Base-by-base conservation (phyloP, 2,888 invertebrate species). In the Lasioglossum zephyrum region DNA sequence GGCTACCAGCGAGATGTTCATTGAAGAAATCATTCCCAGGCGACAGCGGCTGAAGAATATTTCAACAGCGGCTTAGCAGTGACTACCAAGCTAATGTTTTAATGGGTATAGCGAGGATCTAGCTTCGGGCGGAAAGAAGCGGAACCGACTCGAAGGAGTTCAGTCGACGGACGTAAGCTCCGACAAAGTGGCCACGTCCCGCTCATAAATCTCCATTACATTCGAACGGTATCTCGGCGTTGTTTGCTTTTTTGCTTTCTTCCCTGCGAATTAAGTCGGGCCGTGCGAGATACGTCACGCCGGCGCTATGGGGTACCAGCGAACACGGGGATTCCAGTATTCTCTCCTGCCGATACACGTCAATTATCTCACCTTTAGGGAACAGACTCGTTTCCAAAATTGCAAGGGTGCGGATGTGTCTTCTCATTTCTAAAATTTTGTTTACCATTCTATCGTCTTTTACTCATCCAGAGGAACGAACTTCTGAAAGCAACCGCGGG, bases 151-250 rank as follows among this genome's bases (percentile, higher is more conserved):
- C n/a, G 31, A 73, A 47, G 73, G 18, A 73, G 47, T 73, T 31
- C 44, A 18, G 60, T 41, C 66, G 66, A 26, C 63, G 22, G 3
- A 60, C 74, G 57, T 75, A 41, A 75, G 57, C 53, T 44, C 57
- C 70, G 57, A 41, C 78, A 53, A 72, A 49, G 49, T 44, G 41
- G 53, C 69, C 39, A 44, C 73, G 60, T 74, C 73, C 49, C 73
- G 41, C 73, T 36, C 22, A 36, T 79, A 66, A 79, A 79, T 79
- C 79, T 79, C 74, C 57, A 79, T 79, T 79, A 79, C 73, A 79
- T 74, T 26, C 39, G 26, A 39, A 49, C 78, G 53, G 18, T 72
- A 18, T 72, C 72, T 18, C 70, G 11, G 11, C 60, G 78, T 53
- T 70, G 69, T 78, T 53, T 70, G n/a, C 69, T 22, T 16, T 41